phyloP scores from a whole-genome alignment of 2,113 vertebrate genomes.

The Madoqua kirkii region DNA sequence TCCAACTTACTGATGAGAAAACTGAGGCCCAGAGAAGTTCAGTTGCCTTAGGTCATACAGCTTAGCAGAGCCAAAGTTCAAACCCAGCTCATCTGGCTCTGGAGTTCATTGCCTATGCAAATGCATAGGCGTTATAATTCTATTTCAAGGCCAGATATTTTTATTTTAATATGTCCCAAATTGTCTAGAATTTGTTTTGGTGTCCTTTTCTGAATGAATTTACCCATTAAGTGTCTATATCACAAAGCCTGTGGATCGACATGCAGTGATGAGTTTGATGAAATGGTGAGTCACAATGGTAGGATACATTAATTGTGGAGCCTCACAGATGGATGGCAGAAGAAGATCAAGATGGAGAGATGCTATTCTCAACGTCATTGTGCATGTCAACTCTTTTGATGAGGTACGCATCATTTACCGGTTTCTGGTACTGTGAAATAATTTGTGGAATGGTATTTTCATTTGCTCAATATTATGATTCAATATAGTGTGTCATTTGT shows the following conservation, averaged over 20 bases:
- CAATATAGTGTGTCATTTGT: neutral
- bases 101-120: neutral
- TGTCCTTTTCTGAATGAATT: neutral
- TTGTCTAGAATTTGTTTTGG: neutral
- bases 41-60: neutral
- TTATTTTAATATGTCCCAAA: neutral
- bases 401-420: neutral
- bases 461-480: slow-evolving; percentile 23
- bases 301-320: neutral
- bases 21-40: neutral
- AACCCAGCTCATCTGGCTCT: neutral
- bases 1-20: neutral
- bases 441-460: slow-evolving; percentile 49
- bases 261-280: neutral
- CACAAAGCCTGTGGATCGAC: neutral
- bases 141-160: slow-evolving; percentile 3
- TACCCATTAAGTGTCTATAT: neutral
- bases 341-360: neutral
- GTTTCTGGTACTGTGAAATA: neutral
- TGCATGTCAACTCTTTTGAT: neutral
- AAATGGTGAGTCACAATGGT: neutral
- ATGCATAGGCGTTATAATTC: neutral
- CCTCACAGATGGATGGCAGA: slow-evolving; percentile 14
- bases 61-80: neutral
- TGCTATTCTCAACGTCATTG: neutral